A percentile compares a stretch with the other conserved stretches of the same genome.
Evolutionary conservation across 2,888 invertebrate genomes (phyloP).

Genomic region (Diarsia dahlii): DNA sequence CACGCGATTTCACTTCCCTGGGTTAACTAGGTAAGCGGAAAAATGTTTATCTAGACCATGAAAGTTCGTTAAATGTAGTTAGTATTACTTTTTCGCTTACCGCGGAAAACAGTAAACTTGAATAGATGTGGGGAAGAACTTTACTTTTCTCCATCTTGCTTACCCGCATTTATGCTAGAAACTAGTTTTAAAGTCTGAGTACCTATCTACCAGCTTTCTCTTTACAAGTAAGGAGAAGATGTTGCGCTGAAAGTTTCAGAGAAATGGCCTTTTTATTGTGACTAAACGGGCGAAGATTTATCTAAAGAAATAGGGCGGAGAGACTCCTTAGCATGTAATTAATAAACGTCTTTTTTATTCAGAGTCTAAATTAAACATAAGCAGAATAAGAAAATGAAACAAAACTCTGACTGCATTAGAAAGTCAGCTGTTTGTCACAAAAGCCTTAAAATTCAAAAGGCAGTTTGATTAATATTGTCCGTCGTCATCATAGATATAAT

Average conservation of each 20-base stretch:
- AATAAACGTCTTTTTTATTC: neutral
- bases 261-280: slow-evolving; percentile 16
- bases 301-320: neutral
- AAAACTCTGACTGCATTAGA: neutral
- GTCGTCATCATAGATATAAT: no score
- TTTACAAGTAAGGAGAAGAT: slow-evolving; percentile 22
- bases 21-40: slow-evolving; percentile 33
- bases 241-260: slow-evolving; percentile 14
- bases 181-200: slow-evolving; percentile 38
- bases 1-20: slow-evolving; percentile 47
- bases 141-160: slow-evolving; percentile 43
- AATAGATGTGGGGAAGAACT: slow-evolving; percentile 44
- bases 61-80: slow-evolving; percentile 44
- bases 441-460: neutral
- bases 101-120: slow-evolving; percentile 26
- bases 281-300: neutral
- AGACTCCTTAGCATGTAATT: neutral
- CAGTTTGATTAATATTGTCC: neutral
- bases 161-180: slow-evolving; percentile 26
- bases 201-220: slow-evolving; percentile 15
- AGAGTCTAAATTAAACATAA: no score
- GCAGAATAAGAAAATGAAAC: neutral
- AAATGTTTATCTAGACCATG: slow-evolving; percentile 48
- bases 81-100: slow-evolving; percentile 34
- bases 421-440: neutral